Base-by-base conservation (phyloP, 2,113 vertebrate genomes). In the Lontra canadensis region DNA sequence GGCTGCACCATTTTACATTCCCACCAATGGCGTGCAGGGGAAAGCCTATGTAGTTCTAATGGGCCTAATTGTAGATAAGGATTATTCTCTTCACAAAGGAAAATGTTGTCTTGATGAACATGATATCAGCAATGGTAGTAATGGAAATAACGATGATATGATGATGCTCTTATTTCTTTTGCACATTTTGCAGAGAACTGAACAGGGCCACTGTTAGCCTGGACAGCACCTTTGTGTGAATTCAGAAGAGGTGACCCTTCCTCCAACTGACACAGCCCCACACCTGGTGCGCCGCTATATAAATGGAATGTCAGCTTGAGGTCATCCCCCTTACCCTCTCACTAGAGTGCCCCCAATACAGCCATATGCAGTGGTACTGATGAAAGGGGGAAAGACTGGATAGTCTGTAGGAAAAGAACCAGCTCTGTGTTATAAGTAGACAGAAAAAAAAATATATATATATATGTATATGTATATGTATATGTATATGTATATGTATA, bases 261-360 rank as follows among this genome's bases (percentile, higher is more conserved):
- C 9, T 90, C 39, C 44, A 31, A 7, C 26, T 18, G 47, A 73
- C 18, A 31, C 11, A 84, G 59, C 31, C 39, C 61, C 69, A 44
- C 20, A 15, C 3, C 34, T 2, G 17, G 23, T 15, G 4, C 7
- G 2, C 42, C 31, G 67, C 17, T 8, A 0, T 12, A 6, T 34
- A 7, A 61, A 14, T 2, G 12, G 15, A 20, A 36, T 4, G 34
- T 10, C 34, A 47, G 26, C 49, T 36, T 69, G 36, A 7, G 6
- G 8, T 11, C 26, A 9, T 26, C 7, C 13, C 55, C 39, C 57
- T 78, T 31, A 18, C 76, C 29, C 25, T 88, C 59, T 65, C n/a
- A 21, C 36, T 0, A 44, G 47, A 23, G 31, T 4, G 4, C 10
- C 10, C 42, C 13, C 26, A 2, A 9, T 17, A 44, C 25, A 69